Evolutionary conservation across 2,797 vertebrate species (phyloP).

Genomic region (Serranus cabrilla): DNA sequence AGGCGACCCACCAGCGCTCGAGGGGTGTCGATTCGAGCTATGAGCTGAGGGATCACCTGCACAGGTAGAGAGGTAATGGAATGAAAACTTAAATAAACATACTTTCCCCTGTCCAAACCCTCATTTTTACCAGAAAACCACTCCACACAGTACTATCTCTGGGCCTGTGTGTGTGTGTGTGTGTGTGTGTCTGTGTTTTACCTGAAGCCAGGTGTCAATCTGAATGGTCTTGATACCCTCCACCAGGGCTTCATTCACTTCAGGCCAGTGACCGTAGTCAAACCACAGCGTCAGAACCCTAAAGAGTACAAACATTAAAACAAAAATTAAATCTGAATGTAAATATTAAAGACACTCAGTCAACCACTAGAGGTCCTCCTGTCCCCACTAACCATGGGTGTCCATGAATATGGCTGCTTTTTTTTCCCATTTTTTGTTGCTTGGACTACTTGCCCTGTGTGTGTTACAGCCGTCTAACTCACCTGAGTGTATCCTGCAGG

Average conservation of each 20-base stretch:
- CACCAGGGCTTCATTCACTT: constrained; percentile 97
- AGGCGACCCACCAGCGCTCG: constrained; percentile 96
- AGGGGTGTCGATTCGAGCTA: constrained; percentile 97
- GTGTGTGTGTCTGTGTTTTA: constrained; percentile 62
- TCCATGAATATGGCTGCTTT: background rate
- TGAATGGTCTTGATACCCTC: constrained; percentile 99
- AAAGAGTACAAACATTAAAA: background rate
- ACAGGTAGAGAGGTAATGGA: constrained; percentile 6
- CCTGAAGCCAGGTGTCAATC: constrained; percentile 99
- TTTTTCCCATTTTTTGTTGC: too few species aligned
- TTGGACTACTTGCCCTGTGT: background rate
- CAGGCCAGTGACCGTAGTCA: constrained; percentile 98
- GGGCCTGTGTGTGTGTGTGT: background rate
- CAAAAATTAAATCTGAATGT: background rate
- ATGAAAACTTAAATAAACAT: background rate
- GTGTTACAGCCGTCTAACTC: constrained; percentile 23
- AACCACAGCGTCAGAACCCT: constrained; percentile 99
- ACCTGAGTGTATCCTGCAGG: constrained; percentile 98
- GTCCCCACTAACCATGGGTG: constrained; percentile 21
- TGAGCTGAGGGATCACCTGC: constrained; percentile 98
- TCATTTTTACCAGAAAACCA: background rate
- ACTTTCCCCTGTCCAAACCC: background rate
- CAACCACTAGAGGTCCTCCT: constrained; percentile 78
- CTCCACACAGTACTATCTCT: background rate
- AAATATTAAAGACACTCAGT: background rate